These are phyloP conservation scores for Scarus forsteni DNA, from an alignment of 2,797 vertebrate genomes.

Conservation along the genomic window DNA sequence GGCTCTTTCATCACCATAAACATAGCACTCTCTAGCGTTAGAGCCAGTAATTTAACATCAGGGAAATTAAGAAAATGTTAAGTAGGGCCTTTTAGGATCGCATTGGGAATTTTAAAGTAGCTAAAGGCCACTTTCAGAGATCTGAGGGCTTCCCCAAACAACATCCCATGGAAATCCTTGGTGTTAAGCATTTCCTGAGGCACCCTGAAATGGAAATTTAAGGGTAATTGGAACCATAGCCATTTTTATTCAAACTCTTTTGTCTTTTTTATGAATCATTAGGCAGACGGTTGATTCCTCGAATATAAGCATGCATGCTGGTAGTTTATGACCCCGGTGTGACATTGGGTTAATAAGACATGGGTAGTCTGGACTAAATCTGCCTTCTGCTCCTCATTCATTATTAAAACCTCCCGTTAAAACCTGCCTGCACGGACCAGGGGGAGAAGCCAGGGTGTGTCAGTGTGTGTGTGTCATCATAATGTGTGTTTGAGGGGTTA, in stretches of 20 bases:
- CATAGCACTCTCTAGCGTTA: background rate
- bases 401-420: slow-evolving; percentile 62
- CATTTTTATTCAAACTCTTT: background rate
- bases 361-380: slow-evolving; percentile 17
- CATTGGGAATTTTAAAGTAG: background rate
- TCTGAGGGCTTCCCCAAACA: background rate
- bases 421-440: slow-evolving; percentile 29
- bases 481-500: slow-evolving; percentile 16
- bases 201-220: background rate
- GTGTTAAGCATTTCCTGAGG: background rate
- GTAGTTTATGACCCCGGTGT: background rate
- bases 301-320: background rate
- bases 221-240: background rate
- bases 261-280: background rate
- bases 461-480: slow-evolving; percentile 17
- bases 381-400: slow-evolving; percentile 53
- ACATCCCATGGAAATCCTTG: background rate
- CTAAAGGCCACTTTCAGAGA: background rate
- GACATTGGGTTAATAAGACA: slow-evolving; percentile 3
- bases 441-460: slow-evolving; percentile 40
- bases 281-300: background rate
- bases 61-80: too few species aligned
- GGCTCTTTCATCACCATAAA: background rate
- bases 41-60: too few species aligned
- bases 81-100: background rate